Conservation (phyloP, 2,113 vertebrate genomes). For the Daubentonia madagascariensis region DNA sequence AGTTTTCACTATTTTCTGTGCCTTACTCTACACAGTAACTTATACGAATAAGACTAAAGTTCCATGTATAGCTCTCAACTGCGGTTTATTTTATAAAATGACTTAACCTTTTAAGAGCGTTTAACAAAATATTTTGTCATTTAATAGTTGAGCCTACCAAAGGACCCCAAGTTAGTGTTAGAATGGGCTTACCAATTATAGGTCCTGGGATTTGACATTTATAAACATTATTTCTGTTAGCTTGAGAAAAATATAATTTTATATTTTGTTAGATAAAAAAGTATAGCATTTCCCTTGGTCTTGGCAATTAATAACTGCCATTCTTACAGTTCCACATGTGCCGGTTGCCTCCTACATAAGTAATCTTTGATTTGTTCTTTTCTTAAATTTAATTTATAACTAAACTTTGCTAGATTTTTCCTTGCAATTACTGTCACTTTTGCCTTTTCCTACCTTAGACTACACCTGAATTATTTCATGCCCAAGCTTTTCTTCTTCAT, state of each 20-base stretch:
- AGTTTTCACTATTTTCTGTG: not conserved
- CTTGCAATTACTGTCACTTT: not conserved
- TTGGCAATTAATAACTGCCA: not conserved
- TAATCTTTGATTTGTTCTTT: not conserved
- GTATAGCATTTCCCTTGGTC: not conserved
- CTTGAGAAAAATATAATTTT: not conserved
- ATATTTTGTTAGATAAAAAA: conserved; percentile 1
- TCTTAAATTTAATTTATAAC: not conserved
- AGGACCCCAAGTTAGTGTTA: not conserved
- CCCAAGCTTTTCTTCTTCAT: not conserved
- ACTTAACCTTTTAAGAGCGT: not conserved
- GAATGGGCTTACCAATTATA: not conserved
- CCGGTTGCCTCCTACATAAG: not conserved
- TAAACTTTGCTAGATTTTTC: not conserved
- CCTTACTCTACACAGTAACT: not conserved
- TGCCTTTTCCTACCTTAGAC: not conserved
- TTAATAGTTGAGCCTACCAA: not conserved
- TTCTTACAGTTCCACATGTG: not conserved
- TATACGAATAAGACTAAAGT: not conserved
- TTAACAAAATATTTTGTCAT: conserved; percentile 32
- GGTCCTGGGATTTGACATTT: not conserved
- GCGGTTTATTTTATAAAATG: not conserved
- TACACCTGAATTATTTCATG: not conserved
- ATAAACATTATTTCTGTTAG: not conserved
- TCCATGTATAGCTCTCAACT: not conserved